Base-by-base conservation (phyloP, 1,140 invertebrate genomes). In the Lepeophtheirus salmonis region DNA sequence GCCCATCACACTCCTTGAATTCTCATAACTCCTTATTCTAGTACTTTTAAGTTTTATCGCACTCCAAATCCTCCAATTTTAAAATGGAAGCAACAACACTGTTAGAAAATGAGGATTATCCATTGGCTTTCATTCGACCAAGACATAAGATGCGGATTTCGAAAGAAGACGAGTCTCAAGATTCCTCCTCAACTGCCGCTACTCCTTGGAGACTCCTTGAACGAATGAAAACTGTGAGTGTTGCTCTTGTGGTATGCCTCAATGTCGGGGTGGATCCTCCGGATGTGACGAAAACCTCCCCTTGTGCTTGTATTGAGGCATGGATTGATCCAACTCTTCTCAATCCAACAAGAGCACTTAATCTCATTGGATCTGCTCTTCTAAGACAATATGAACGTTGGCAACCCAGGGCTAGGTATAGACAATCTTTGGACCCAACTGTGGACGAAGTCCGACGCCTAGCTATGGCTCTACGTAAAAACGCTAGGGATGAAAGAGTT, bases 181-280 rank as follows among this genome's bases (percentile, higher is more conserved):
- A 41, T 41, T 6, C 6, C 6, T 41, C 30, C 30, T 6, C 6
- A 6, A 6, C n/a, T n/a, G 6, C 6, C 30, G 30, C 30, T n/a
- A 41, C 30, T 41, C 30, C 81, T 67, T 91, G 87, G 87, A 75
- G 87, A 67, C 84, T 89, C 77, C 90, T 89, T 74, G 88, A 92
- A 72, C 78, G 87, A 82, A 94, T 95, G 85, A 95, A 95, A 75
- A 99, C 96, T 4, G 91, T 97, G n/a, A 97, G 91, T 73, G 96
- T 98, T 48, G 95, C 92, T 1, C 73, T 99, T 53, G 94, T 99
- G 6, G 70, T 99, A 3, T 99, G 95, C 73, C 77, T 99, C 6
- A 98, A 99, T 76, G 87, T 99, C 56, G 95, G 94, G 21, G 94
- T 98, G 3, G 96, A 99, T 74, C 95, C 96, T 25, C 95, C 95